These are phyloP conservation scores for Prenolepis imparis DNA, from an alignment of 2,888 invertebrate species.

Conservation along the genomic window DNA sequence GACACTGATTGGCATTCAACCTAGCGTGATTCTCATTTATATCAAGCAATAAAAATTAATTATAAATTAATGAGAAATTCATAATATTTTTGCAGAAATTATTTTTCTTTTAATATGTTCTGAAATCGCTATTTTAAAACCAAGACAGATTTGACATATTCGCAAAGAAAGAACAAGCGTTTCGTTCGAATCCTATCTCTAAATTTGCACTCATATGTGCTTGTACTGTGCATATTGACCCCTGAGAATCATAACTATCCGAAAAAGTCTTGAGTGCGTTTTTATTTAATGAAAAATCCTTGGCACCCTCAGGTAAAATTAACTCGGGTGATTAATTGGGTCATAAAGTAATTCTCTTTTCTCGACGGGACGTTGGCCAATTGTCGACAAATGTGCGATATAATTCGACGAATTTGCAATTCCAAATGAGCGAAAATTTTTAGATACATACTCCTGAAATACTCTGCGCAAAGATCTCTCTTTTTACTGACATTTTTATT, in stretches of 20 bases:
- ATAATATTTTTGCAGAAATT: neutral
- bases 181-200: neutral
- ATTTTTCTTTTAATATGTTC: neutral
- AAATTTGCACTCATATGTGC: neutral
- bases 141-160: neutral
- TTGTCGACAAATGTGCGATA: neutral
- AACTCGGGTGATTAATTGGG: constrained; percentile 13
- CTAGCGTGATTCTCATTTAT: neutral
- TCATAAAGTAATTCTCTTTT: constrained; percentile 2
- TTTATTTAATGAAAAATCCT: constrained; percentile 9
- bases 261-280: constrained; percentile 12
- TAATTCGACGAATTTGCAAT: neutral
- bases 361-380: neutral
- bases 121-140: neutral
- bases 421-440: constrained; percentile 3
- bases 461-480: neutral
- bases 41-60: neutral
- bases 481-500: neutral
- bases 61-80: neutral
- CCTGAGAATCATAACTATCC: neutral
- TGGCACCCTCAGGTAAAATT: constrained; percentile 7
- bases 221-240: neutral
- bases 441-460: neutral
- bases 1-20: neutral
- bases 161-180: neutral